Conservation (phyloP, 1,140 invertebrate genomes). For the Lucilia cuprina region DNA sequence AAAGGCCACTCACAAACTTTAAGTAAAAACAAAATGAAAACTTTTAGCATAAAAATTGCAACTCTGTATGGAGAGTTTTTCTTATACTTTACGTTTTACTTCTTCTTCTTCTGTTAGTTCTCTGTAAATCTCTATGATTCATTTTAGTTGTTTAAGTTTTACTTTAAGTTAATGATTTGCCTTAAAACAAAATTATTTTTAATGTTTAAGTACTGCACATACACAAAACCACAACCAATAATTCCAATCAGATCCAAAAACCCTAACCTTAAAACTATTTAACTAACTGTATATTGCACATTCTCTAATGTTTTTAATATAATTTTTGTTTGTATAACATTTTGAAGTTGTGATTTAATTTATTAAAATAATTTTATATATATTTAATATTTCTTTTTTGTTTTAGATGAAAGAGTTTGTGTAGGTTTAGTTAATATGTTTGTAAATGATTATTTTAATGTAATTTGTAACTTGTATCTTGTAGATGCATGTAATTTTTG, state of each 20-base stretch:
- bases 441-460: neutral
- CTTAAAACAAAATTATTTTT: neutral
- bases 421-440: neutral
- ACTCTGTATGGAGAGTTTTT: neutral
- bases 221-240: too few species aligned
- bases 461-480: constrained; percentile 12
- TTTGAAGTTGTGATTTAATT: neutral
- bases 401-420: neutral
- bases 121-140: neutral
- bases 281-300: neutral
- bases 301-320: neutral
- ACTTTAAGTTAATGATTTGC: neutral
- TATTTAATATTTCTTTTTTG: neutral
- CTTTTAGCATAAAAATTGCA: neutral
- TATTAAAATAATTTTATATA: neutral
- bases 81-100: neutral
- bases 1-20: neutral
- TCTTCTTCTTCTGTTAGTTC: neutral
- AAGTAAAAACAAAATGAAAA: neutral
- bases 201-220: neutral
- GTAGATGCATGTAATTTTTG: constrained; percentile 44
- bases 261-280: too few species aligned
- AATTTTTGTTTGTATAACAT: neutral
- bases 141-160: neutral
- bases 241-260: too few species aligned